Evolutionary conservation across 1,140 invertebrate genomes (phyloP), one percentile per base, ranked within the genome.

Genomic region (Lysiphlebus fabarum): DNA sequence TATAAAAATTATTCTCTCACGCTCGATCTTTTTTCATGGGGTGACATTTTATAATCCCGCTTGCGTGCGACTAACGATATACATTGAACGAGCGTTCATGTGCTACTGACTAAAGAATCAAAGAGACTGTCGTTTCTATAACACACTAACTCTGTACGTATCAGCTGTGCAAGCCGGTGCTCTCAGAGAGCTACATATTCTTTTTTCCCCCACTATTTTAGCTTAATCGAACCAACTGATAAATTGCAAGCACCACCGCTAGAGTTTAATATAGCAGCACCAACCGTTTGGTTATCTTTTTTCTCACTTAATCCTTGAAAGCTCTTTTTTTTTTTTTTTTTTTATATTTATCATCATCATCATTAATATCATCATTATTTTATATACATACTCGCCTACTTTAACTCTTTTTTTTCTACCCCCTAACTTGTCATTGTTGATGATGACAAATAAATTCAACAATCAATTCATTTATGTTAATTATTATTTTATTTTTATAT

Each of bases 21-120:
- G 56, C 51, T 56, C 43, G 56, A 58, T 62, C 43, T 59, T 50
- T 49, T 43, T 55, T 62, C 26, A 59, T 50, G 55, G 61, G 61
- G 51, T 62, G 61, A 59, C 61, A 62, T 59, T 59, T 62, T 62
- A 62, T 51, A 51, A 51, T 56, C 51, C 50, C 59, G 53, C 53
- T 60, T 56, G 58, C 49, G 51, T 59, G 43, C 53, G 47, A 42
- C 61, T 38, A 61, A 62, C 70, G 70, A 69, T 73, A 65, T 74
- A 71, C 74, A 66, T 65, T 59, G 59, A 49, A 65, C 73, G 76
- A 79, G 75, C 75, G 76, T 75, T 78, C 74, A 70, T 75, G 67
- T 69, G 68, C 73, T 73, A 79, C 77, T 79, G 73, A 73, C 67
- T 76, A 62, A 63, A 64, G 63, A 38, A 65, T 37, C 53, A 58